Evolutionary conservation across 2,888 invertebrate genomes (phyloP).

Genomic region (Philereme vetulata): DNA sequence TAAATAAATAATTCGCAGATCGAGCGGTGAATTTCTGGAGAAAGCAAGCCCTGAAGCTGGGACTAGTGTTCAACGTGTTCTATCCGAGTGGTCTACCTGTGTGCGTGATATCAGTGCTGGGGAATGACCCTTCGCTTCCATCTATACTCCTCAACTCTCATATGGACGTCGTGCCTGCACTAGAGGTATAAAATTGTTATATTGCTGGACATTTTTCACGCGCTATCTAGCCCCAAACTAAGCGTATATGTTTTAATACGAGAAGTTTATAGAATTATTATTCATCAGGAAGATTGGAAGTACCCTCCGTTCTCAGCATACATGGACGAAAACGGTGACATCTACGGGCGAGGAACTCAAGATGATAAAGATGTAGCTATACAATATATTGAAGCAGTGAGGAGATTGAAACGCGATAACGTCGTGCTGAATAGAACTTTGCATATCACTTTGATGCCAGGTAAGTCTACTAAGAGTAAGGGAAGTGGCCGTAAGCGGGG

Average conservation of each 20-base stretch:
- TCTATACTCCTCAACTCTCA: conserved; percentile 95
- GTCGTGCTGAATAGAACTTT: conserved; percentile 59
- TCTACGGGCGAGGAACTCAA: conserved; percentile 92
- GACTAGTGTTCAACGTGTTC: conserved; percentile 85
- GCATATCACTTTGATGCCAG: conserved; percentile 67
- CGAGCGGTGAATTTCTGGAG: conserved; percentile 88
- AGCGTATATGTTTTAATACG: too few relatives aligned
- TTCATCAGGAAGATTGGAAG: conserved; percentile 90
- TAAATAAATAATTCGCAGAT: conserved; percentile 66
- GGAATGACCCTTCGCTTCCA: conserved; percentile 87
- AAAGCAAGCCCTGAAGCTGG: conserved; percentile 87
- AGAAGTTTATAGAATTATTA: too few relatives aligned
- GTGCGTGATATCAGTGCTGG: conserved; percentile 88
- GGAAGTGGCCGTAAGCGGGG: too few relatives aligned
- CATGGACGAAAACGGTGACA: conserved; percentile 91
- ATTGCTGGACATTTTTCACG: too few relatives aligned
- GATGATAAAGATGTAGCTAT: conserved; percentile 88
- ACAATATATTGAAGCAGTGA: conserved; percentile 66
- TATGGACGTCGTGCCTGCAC: conserved; percentile 97
- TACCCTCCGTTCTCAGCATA: conserved; percentile 93
- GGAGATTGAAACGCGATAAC: conserved; percentile 52
- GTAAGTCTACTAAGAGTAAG: conserved; percentile 48
- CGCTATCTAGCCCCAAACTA: too few relatives aligned
- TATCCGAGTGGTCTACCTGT: conserved; percentile 66
- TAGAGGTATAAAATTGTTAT: too few relatives aligned